Percentiles rank a stretch among this genome's conserved stretches.
phyloP scores from a whole-genome alignment of 2,113 vertebrate genomes.

The Colossoma macropomum region DNA sequence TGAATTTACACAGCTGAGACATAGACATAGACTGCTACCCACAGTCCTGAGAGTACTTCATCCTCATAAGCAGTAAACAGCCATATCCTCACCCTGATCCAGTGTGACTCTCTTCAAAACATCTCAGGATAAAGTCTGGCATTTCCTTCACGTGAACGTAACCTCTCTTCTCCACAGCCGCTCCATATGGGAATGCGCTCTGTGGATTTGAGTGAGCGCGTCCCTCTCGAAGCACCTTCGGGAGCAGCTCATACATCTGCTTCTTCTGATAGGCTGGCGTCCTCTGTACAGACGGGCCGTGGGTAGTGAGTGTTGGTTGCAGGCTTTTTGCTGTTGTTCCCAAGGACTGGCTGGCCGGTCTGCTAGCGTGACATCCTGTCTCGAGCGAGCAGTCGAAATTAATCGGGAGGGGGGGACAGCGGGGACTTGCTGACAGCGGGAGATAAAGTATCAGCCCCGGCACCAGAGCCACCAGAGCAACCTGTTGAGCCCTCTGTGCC shows the following conservation, averaged over 20 bases:
- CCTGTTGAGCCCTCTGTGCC: slow-evolving; percentile 58
- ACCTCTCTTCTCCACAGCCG: neutral
- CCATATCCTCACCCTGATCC: neutral
- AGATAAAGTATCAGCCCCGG: slow-evolving; percentile 66
- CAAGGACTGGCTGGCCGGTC: neutral
- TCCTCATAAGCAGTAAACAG: neutral
- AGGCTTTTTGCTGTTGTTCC: neutral
- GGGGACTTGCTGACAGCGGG: slow-evolving; percentile 67
- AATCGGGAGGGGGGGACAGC: slow-evolving; percentile 62
- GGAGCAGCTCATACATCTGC: neutral
- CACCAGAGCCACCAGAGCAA: slow-evolving; percentile 53
- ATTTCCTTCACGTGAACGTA: neutral
- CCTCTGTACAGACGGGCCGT: neutral
- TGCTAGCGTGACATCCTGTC: slow-evolving; percentile 25
- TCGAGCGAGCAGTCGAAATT: slow-evolving; percentile 61
- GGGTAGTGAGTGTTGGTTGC: neutral
- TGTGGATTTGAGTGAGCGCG: neutral
- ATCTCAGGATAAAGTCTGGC: neutral
- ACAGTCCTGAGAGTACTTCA: neutral
- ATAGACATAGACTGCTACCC: neutral
- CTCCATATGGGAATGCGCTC: neutral
- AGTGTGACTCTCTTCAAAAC: neutral
- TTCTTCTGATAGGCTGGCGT: slow-evolving; percentile 11
- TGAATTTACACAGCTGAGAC: neutral
- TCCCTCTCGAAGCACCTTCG: neutral